Conservation (phyloP, 2,888 invertebrate genomes). For the Thymelicus sylvestris region DNA sequence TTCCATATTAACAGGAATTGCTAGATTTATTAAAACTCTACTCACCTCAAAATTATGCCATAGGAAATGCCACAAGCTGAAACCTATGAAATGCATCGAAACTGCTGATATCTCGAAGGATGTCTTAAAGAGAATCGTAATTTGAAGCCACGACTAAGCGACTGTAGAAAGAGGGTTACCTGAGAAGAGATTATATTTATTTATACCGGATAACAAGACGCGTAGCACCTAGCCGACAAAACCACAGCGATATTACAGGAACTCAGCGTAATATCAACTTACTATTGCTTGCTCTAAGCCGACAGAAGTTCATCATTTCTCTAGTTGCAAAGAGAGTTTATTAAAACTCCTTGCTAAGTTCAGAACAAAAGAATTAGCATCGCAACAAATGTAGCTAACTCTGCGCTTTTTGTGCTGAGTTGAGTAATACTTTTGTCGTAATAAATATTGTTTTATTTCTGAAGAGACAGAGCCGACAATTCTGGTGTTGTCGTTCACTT, state of each 20-base stretch:
- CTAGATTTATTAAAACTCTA: too few species aligned
- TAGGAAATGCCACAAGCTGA: too few species aligned
- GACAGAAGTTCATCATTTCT: constrained; percentile 29
- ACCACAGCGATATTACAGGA: constrained; percentile 2
- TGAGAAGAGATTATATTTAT: too few species aligned
- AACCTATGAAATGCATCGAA: too few species aligned
- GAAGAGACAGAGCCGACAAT: constrained; percentile 4
- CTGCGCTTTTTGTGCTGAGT: constrained; percentile 33
- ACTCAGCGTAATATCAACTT: constrained; percentile 7
- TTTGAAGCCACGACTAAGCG: too few species aligned
- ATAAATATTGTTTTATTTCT: constrained; percentile 32
- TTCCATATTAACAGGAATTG: too few species aligned
- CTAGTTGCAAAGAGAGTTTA: constrained; percentile 32
- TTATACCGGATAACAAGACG: not conserved
- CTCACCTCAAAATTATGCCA: too few species aligned
- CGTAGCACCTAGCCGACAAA: not conserved
- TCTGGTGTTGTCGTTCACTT: not conserved
- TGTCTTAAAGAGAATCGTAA: too few species aligned
- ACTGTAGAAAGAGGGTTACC: too few species aligned
- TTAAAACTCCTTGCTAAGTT: constrained; percentile 42
- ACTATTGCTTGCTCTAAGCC: constrained; percentile 17
- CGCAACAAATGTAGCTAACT: constrained; percentile 33
- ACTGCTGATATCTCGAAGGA: too few species aligned
- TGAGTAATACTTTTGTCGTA: constrained; percentile 33
- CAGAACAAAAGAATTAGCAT: constrained; percentile 41